These are phyloP conservation scores for Brachyistius frenatus DNA, from an alignment of 2,113 vertebrate genomes.

Conservation along the genomic window DNA sequence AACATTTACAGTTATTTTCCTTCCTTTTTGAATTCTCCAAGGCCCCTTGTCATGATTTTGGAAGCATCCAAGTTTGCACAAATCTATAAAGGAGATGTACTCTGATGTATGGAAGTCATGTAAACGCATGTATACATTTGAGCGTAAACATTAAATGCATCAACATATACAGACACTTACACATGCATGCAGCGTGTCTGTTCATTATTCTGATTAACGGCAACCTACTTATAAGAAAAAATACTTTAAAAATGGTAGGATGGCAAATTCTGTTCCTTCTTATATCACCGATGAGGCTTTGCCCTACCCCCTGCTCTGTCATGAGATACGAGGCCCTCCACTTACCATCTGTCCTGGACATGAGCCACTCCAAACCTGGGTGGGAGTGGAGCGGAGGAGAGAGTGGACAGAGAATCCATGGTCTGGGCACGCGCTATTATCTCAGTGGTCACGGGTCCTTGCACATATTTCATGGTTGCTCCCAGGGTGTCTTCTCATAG, in stretches of 20 bases:
- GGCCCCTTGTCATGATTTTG: slow-evolving; percentile 89
- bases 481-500: slow-evolving; percentile 74
- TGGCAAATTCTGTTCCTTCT: slow-evolving; percentile 70
- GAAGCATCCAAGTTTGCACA: slow-evolving; percentile 95
- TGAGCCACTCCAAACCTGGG: slow-evolving; percentile 57
- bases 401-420: slow-evolving; percentile 53
- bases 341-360: slow-evolving; percentile 79
- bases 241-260: slow-evolving; percentile 60
- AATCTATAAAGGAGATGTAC: slow-evolving; percentile 83
- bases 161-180: neutral
- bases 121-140: neutral
- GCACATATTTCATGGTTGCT: slow-evolving; percentile 84
- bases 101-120: neutral
- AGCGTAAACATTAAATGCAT: neutral
- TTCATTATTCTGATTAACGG: slow-evolving; percentile 41
- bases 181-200: neutral
- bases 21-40: slow-evolving; percentile 85
- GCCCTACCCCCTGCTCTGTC: slow-evolving; percentile 69
- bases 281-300: slow-evolving; percentile 74
- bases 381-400: slow-evolving; percentile 58
- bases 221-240: slow-evolving; percentile 52
- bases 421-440: slow-evolving; percentile 73
- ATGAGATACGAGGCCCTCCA: slow-evolving; percentile 70
- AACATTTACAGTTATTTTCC: slow-evolving; percentile 85
- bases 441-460: slow-evolving; percentile 81